Conservation (phyloP, 2,797 vertebrate genomes). For the Momotus momota region DNA sequence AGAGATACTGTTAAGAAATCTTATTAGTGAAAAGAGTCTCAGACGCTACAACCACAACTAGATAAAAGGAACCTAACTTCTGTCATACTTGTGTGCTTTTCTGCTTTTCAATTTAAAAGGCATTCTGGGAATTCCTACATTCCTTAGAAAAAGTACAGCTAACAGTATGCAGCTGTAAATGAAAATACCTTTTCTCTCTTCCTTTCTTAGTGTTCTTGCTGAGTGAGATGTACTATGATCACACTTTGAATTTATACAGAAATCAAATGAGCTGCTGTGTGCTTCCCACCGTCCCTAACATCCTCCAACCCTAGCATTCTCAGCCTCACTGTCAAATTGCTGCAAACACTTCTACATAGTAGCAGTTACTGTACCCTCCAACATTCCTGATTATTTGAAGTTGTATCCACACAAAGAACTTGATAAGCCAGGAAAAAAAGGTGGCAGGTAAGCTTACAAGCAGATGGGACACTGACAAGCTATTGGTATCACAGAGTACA, state of each 20-base stretch:
- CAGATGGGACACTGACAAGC: neutral
- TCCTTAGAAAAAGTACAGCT: neutral
- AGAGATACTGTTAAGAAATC: neutral
- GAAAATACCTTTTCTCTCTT: neutral
- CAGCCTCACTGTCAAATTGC: neutral
- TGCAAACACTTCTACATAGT: neutral
- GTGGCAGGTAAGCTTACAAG: neutral
- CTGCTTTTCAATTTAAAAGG: neutral
- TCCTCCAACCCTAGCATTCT: neutral
- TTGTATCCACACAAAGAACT: neutral
- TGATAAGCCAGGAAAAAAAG: neutral
- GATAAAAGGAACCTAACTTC: neutral
- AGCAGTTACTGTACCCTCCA: neutral
- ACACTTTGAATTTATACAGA: neutral
- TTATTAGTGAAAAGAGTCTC: neutral
- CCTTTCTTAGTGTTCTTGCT: neutral
- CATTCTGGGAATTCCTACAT: neutral
- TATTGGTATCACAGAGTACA: neutral
- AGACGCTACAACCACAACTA: neutral
- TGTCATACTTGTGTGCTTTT: neutral
- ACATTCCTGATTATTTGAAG: neutral
- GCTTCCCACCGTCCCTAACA: neutral
- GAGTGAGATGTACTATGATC: neutral
- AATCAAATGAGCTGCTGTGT: neutral
- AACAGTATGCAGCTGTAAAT: neutral